Percentiles rank a stretch among this genome's conserved stretches.
Evolutionary conservation across 1,140 invertebrate species (phyloP).

Genomic region (Ceratina calcarata): DNA sequence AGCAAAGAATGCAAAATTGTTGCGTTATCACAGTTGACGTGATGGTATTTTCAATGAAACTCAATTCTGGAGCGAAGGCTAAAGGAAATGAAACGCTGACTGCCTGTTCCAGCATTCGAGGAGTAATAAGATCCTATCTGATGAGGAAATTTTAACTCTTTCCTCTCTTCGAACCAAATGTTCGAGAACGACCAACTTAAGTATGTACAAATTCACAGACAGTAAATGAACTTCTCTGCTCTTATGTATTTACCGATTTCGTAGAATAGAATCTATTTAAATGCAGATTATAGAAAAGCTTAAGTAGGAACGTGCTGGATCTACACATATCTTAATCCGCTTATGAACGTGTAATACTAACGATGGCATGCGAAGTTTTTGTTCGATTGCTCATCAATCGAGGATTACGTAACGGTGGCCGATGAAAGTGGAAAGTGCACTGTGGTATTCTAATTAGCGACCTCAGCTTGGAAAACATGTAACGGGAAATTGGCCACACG

Average conservation of each 20-base stretch:
- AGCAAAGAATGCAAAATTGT: background rate
- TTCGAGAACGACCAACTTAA: background rate
- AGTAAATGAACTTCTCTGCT: too few relatives aligned
- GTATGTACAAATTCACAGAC: too few relatives aligned
- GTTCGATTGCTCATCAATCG: background rate
- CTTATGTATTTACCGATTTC: too few relatives aligned
- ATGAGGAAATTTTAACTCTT: constrained; percentile 4
- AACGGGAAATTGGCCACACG: background rate
- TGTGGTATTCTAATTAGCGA: constrained; percentile 17
- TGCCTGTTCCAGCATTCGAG: background rate
- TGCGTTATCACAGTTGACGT: background rate
- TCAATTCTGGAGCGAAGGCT: background rate
- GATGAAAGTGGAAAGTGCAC: background rate
- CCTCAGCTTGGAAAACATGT: background rate
- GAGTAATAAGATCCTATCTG: constrained; percentile 8
- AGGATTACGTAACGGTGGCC: background rate
- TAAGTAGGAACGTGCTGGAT: too few relatives aligned
- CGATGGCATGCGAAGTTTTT: background rate
- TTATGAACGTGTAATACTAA: background rate
- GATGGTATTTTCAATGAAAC: background rate
- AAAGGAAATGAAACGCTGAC: constrained; percentile 15
- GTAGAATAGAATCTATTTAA: too few relatives aligned
- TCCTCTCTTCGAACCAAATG: background rate
- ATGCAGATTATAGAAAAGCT: too few relatives aligned
- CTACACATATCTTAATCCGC: too few relatives aligned